Evolutionary conservation across 1,140 invertebrate genomes (phyloP).

Genomic region (Plectrocnemia conspersa): DNA sequence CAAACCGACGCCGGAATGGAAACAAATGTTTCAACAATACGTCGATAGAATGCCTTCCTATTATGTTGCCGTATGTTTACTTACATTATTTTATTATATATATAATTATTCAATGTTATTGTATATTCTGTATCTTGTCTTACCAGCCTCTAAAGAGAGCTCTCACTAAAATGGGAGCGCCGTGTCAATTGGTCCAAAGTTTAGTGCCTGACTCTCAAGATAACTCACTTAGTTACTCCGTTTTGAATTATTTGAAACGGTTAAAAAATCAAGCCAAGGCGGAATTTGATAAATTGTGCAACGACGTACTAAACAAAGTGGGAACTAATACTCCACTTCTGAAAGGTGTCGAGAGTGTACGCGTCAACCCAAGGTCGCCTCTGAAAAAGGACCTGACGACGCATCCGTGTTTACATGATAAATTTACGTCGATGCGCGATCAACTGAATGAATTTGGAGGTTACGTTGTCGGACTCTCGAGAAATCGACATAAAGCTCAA

Average conservation of each 20-base stretch:
- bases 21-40: slow-evolving; percentile 88
- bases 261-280: slow-evolving; percentile 94
- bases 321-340: slow-evolving; percentile 37
- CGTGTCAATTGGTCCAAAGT: slow-evolving; percentile 70
- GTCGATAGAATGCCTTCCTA: slow-evolving; percentile 93
- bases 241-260: slow-evolving; percentile 91
- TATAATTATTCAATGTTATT: slow-evolving; percentile 1
- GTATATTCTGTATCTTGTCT: slow-evolving; percentile 20
- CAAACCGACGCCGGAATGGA: slow-evolving; percentile 87
- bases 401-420: slow-evolving; percentile 75
- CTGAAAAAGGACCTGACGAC: slow-evolving; percentile 73
- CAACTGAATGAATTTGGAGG: slow-evolving; percentile 83
- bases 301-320: slow-evolving; percentile 49
- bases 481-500: slow-evolving; percentile 54
- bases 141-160: slow-evolving; percentile 80
- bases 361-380: slow-evolving; percentile 62
- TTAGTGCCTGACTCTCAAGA: slow-evolving; percentile 90
- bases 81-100: slow-evolving; percentile 12
- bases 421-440: slow-evolving; percentile 74
- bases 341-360: slow-evolving; percentile 61
- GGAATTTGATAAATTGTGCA: slow-evolving; percentile 89
- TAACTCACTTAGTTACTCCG: slow-evolving; percentile 87
- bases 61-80: slow-evolving; percentile 77
- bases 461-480: slow-evolving; percentile 69
- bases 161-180: slow-evolving; percentile 83